These are phyloP conservation scores for Lissonota sp. DNA, from an alignment of 2,888 invertebrate genomes.

Conservation along the genomic window DNA sequence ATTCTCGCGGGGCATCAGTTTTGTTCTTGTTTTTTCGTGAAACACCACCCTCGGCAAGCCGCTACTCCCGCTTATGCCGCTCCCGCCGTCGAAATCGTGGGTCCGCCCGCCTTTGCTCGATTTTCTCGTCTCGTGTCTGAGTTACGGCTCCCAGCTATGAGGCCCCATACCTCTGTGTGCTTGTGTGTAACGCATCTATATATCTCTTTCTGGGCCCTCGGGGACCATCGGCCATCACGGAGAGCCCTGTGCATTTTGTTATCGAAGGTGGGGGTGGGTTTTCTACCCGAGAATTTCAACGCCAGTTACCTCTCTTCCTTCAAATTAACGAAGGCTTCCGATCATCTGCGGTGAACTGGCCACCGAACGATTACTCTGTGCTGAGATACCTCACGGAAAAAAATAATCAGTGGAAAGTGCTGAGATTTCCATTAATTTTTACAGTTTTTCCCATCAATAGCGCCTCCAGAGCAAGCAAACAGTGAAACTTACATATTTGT, in stretches of 20 bases:
- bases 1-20: slow-evolving; percentile 49
- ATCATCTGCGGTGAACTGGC: slow-evolving; percentile 38
- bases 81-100: slow-evolving; percentile 59
- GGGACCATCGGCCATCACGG: slow-evolving; percentile 58
- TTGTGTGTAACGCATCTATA: slow-evolving; percentile 18
- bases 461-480: too few species aligned
- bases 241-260: slow-evolving; percentile 37
- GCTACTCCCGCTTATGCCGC: slow-evolving; percentile 47
- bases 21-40: slow-evolving; percentile 58
- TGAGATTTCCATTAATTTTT: too few species aligned
- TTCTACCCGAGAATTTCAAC: slow-evolving; percentile 32
- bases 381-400: too few species aligned
- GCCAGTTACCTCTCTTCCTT: slow-evolving; percentile 56
- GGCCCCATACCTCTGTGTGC: slow-evolving; percentile 16
- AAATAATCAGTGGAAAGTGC: too few species aligned
- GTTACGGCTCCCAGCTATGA: slow-evolving; percentile 59
- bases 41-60: slow-evolving; percentile 61
- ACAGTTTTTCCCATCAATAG: too few species aligned
- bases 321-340: slow-evolving; percentile 38
- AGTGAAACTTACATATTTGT: too few species aligned
- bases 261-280: slow-evolving; percentile 46
- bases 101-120: slow-evolving; percentile 72
- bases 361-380: slow-evolving; percentile 29
- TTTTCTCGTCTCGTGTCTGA: slow-evolving; percentile 74
- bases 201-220: slow-evolving; percentile 49